Percentiles rank a stretch among this genome's conserved stretches.
Evolutionary conservation across 2,888 invertebrate species (phyloP).

Genomic region (Gandaritis pyraliata): DNA sequence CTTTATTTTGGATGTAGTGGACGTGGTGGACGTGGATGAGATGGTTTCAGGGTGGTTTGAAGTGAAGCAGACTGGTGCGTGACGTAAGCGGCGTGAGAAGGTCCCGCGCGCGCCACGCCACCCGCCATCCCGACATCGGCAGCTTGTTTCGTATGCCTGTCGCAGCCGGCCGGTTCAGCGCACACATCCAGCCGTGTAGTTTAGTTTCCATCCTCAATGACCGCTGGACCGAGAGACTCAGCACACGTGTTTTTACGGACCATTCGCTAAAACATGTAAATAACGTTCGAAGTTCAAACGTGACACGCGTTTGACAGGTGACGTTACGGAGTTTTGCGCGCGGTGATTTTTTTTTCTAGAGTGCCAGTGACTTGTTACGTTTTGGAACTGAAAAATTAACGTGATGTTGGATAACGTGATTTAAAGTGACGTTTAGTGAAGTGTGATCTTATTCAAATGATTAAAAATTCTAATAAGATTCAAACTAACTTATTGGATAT

Average conservation of each 20-base stretch:
- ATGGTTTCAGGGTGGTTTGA: not conserved
- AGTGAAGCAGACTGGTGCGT: conserved; percentile 52
- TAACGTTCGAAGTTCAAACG: conserved; percentile 53
- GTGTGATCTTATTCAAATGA: conserved; percentile 12
- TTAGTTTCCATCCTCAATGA: conserved; percentile 83
- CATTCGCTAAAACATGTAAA: conserved; percentile 73
- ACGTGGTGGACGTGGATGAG: not conserved
- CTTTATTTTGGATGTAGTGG: no score
- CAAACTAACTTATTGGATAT: not conserved
- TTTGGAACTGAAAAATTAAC: conserved; percentile 35
- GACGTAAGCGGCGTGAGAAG: conserved; percentile 71
- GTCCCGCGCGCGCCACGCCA: conserved; percentile 48
- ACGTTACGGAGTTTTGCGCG: conserved; percentile 44
- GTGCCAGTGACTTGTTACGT: conserved; percentile 37
- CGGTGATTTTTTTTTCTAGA: conserved; percentile 50
- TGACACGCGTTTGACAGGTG: conserved; percentile 44
- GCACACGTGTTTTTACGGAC: conserved; percentile 81
- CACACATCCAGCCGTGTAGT: conserved; percentile 76
- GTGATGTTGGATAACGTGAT: conserved; percentile 16
- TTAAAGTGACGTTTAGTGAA: conserved; percentile 37
- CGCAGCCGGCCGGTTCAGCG: conserved; percentile 76
- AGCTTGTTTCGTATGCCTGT: conserved; percentile 79
- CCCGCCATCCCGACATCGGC: conserved; percentile 35
- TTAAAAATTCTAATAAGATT: not conserved
- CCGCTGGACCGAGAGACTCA: conserved; percentile 86